Evolutionary conservation across 2,888 invertebrate species (phyloP), one percentile per base, ranked within the genome.

Genomic region (Dynastes grantii): DNA sequence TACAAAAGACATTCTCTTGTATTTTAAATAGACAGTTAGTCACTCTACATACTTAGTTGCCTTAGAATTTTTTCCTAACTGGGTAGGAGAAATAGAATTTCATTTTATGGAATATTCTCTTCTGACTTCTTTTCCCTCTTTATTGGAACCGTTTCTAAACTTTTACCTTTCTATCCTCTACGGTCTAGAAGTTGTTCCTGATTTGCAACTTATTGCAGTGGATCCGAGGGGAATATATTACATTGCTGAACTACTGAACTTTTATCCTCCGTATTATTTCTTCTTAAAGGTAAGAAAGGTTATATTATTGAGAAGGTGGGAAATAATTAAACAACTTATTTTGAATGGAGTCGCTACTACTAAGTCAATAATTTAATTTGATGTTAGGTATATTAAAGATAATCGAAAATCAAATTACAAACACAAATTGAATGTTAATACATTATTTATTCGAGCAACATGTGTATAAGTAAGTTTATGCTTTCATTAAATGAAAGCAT

Each of bases 151-250:
- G 65, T 55, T 70, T 70, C 53, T 6, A 53, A 70, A 51, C 51
- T 70, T 53, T 71, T 71, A 22, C 71, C 55, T 55, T 71, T 58
- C 32, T 29, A 71, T 71, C 55, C 71, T 55, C 71, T 16, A 32
- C n/a, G 29, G 71, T 55, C 32, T 53, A 29, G 27, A 71, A 71
- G 55, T 71, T 71, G 53, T 71, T 37, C 29, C 55, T 71, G 71
- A 53, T 71, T 55, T 55, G 53, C 71, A 71, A 71, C 71, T 71
- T 71, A 71, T 55, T 71, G 71, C 55, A 71, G 32, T 9, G 32
- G 37, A 53, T 71, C 55, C 16, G 22, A 55, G 37, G 65, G 37
- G 40, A 65, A 65, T 65, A 65, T 65, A 65, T 65, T 65, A 65
- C 65, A 65, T 3, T 40, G 37, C 65, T 40, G 37, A 65, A 65